These are phyloP conservation scores for Sphaerodactylus townsendi DNA, from an alignment of 2,113 vertebrate genomes.

Conservation along the genomic window DNA sequence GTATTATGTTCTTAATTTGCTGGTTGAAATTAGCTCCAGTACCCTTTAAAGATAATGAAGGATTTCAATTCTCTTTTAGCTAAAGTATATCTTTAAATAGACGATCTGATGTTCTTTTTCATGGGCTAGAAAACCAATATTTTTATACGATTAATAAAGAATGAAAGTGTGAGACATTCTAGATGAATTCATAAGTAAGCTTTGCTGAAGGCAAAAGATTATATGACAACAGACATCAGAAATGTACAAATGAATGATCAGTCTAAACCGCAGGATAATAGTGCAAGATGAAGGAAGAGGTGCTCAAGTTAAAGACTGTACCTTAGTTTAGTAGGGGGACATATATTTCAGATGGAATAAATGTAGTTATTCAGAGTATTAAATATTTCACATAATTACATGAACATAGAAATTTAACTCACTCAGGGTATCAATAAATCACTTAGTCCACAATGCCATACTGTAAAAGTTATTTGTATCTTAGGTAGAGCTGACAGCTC, in stretches of 20 bases:
- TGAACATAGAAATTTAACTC: not conserved
- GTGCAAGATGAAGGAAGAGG: slow-evolving; percentile 23
- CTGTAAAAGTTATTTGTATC: not conserved
- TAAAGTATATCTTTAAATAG: slow-evolving; percentile 24
- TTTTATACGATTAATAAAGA: slow-evolving; percentile 49
- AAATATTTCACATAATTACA: not conserved
- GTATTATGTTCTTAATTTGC: slow-evolving; percentile 12
- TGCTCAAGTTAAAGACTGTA: slow-evolving; percentile 20
- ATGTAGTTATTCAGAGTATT: slow-evolving; percentile 9
- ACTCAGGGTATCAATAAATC: not conserved
- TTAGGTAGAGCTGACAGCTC: not conserved
- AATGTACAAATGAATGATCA: slow-evolving; percentile 43
- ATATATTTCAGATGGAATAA: slow-evolving; percentile 33
- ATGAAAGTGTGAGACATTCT: slow-evolving; percentile 39
- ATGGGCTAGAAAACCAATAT: slow-evolving; percentile 18
- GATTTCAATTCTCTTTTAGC: slow-evolving; percentile 35
- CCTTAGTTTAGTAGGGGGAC: not conserved
- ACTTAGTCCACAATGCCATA: not conserved
- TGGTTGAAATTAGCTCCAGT: not conserved
- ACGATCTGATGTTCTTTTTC: slow-evolving; percentile 1
- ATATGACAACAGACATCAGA: slow-evolving; percentile 37
- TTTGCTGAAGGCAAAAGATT: slow-evolving; percentile 42
- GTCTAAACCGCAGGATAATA: not conserved
- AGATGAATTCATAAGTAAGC: slow-evolving; percentile 41
- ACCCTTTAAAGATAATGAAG: slow-evolving; percentile 36